Conservation (phyloP, 1,140 invertebrate genomes). For the Aradophagus sp. region DNA sequence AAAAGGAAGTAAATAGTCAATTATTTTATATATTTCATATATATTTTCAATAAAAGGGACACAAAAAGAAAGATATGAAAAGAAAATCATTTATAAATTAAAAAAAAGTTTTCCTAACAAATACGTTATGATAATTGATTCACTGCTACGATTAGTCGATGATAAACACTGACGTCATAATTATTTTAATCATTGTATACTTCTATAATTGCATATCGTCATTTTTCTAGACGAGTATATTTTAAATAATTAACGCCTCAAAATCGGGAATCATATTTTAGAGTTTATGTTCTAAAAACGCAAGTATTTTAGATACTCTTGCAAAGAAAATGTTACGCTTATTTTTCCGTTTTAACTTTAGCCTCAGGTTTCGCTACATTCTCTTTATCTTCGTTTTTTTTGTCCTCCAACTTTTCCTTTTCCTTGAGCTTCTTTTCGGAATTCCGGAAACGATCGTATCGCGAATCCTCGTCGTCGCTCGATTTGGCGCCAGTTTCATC, state of each 20-base stretch:
- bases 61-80: constrained; percentile 10
- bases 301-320: too few species aligned
- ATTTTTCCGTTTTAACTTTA: neutral
- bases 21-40: constrained; percentile 4
- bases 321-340: too few species aligned
- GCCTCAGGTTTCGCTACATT: constrained; percentile 31
- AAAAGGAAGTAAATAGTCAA: too few species aligned
- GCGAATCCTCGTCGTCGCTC: constrained; percentile 81
- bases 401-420: constrained; percentile 65
- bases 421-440: constrained; percentile 72
- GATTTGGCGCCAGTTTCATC: constrained; percentile 79
- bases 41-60: constrained; percentile 9
- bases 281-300: too few species aligned
- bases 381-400: constrained; percentile 58
- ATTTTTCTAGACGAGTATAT: too few species aligned
- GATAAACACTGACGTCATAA: constrained; percentile 2
- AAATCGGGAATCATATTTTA: too few species aligned
- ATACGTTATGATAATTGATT: neutral
- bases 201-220: too few species aligned
- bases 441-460: constrained; percentile 77
- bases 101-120: constrained; percentile 11
- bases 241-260: too few species aligned
- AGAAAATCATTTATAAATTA: constrained; percentile 17
- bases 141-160: constrained; percentile 1
- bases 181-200: too few species aligned